Conservation (phyloP, 2,113 vertebrate species). For the Prolemur simus region DNA sequence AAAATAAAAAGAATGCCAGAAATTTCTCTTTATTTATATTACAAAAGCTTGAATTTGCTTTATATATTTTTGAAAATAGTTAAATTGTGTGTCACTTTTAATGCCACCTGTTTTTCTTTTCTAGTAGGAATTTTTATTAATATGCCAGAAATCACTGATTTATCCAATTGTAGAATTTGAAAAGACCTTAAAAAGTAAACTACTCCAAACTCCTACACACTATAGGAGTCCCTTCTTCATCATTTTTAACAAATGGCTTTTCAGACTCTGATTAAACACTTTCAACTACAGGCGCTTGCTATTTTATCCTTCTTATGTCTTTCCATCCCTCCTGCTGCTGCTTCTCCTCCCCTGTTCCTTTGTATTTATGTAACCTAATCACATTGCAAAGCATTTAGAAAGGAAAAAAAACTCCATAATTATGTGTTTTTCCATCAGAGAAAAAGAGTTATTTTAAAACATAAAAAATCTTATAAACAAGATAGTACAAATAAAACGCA, state of each 20-base stretch:
- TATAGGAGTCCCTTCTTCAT: not conserved
- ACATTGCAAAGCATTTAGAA: not conserved
- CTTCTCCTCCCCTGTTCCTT: not conserved
- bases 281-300: not conserved
- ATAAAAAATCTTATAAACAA: not conserved
- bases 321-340: not conserved
- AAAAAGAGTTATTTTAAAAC: conserved; percentile 11
- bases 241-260: not conserved
- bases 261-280: not conserved
- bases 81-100: conserved; percentile 4
- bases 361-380: not conserved
- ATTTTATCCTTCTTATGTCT: not conserved
- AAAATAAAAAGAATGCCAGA: not conserved
- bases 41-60: not conserved
- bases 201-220: not conserved
- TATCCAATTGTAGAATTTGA: not conserved
- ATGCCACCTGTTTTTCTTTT: not conserved
- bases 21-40: not conserved
- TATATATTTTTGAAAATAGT: not conserved
- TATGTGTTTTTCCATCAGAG: not conserved
- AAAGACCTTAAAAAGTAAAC: not conserved
- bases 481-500: not conserved
- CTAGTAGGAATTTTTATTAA: not conserved
- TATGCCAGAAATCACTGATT: not conserved
- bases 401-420: not conserved